Conservation (phyloP, 1,140 invertebrate species). For the Meteorus sp. region DNA sequence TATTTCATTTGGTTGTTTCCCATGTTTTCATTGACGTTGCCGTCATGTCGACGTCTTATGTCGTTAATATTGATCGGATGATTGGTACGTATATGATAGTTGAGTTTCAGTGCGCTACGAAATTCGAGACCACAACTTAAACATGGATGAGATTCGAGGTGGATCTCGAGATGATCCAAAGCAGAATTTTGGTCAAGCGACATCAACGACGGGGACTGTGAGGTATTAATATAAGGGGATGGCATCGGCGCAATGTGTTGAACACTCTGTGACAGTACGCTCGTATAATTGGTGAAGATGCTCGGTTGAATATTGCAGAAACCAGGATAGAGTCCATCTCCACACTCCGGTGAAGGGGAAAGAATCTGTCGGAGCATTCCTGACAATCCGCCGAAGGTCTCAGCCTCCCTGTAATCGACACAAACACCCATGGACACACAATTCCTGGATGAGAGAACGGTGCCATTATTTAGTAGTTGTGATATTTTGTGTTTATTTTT, state of each 20-base stretch:
- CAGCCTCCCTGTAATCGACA: slow-evolving; percentile 57
- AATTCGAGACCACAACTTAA: slow-evolving; percentile 52
- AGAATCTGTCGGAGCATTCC: slow-evolving; percentile 58
- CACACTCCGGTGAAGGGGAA: slow-evolving; percentile 52
- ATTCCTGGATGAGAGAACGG: slow-evolving; percentile 1
- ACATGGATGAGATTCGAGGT: slow-evolving; percentile 48
- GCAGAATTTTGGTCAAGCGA: slow-evolving; percentile 22
- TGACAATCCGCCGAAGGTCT: slow-evolving; percentile 54
- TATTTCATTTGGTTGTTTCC: slow-evolving; percentile 42
- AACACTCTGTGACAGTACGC: slow-evolving; percentile 43
- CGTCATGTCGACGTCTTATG: slow-evolving; percentile 25
- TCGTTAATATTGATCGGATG: slow-evolving; percentile 38
- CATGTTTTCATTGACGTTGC: slow-evolving; percentile 37
- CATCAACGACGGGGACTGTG: slow-evolving; percentile 29
- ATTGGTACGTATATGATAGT: slow-evolving; percentile 52
- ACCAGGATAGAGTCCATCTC: slow-evolving; percentile 38
- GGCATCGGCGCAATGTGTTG: slow-evolving; percentile 37
- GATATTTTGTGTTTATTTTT: slow-evolving; percentile 17
- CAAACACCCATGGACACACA: slow-evolving; percentile 43
- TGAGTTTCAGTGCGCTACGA: slow-evolving; percentile 48
- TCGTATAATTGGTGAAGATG: slow-evolving; percentile 45
- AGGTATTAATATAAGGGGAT: slow-evolving; percentile 19
- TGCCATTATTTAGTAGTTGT: slow-evolving; percentile 3
- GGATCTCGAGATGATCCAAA: slow-evolving; percentile 46
- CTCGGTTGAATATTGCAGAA: slow-evolving; percentile 45